These are phyloP conservation scores for Macquaria australasica DNA, from an alignment of 2,113 vertebrate genomes.

Conservation along the genomic window DNA sequence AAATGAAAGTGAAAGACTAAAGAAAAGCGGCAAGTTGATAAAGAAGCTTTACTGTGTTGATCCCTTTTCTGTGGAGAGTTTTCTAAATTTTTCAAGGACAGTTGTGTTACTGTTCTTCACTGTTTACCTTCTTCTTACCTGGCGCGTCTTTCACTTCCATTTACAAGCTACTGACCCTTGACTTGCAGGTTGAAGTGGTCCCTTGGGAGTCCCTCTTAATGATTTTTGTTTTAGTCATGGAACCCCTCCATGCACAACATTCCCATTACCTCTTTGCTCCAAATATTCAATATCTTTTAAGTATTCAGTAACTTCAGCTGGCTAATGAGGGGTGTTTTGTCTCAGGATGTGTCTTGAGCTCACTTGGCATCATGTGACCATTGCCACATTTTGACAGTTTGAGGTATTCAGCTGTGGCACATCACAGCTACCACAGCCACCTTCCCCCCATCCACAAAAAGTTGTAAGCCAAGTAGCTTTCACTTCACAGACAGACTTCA, in stretches of 20 bases:
- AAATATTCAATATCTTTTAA: background rate
- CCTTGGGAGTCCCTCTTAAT: too few relatives aligned
- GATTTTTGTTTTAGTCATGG: too few relatives aligned
- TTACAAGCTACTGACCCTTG: too few relatives aligned
- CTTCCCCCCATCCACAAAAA: background rate
- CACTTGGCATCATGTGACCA: background rate
- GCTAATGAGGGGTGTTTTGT: background rate
- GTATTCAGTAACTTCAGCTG: background rate
- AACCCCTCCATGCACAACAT: background rate
- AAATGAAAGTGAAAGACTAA: too few relatives aligned
- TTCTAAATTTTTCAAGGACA: too few relatives aligned
- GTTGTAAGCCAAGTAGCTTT: background rate
- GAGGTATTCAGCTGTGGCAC: background rate
- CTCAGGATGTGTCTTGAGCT: background rate
- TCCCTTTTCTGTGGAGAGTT: too few relatives aligned
- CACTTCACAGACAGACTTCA: background rate
- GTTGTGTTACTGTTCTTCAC: too few relatives aligned
- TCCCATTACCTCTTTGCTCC: background rate
- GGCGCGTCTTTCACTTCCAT: too few relatives aligned
- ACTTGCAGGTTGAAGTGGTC: too few relatives aligned
- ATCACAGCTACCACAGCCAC: background rate
- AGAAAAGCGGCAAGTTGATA: too few relatives aligned
- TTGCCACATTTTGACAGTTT: background rate
- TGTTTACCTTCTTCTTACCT: too few relatives aligned
- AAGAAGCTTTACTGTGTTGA: too few relatives aligned